These are phyloP conservation scores for Rafetus swinhoei DNA, from an alignment of 2,113 vertebrate genomes.

Conservation along the genomic window DNA sequence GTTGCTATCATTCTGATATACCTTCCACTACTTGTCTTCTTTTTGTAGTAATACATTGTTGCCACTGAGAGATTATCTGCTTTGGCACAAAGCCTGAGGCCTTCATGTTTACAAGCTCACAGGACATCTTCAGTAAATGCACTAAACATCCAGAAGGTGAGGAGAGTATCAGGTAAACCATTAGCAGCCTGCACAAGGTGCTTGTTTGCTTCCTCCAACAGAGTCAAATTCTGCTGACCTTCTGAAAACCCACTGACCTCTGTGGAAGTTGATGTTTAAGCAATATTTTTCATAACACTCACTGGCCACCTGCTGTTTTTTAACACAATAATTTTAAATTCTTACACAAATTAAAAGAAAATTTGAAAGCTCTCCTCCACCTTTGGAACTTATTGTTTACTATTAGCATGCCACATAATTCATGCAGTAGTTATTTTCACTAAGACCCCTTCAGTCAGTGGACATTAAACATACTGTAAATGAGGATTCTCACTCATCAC, in stretches of 20 bases:
- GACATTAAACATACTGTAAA: not conserved
- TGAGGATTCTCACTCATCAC: not conserved
- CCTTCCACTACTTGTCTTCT: not conserved
- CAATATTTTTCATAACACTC: slow-evolving; percentile 23
- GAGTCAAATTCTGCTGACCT: slow-evolving; percentile 19
- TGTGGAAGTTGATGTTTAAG: slow-evolving; percentile 51
- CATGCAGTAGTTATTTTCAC: not conserved
- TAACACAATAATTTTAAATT: slow-evolving; percentile 15
- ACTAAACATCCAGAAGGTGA: not conserved
- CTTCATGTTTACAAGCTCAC: not conserved
- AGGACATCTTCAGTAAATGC: not conserved
- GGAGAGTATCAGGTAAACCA: slow-evolving; percentile 1
- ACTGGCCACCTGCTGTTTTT: slow-evolving; percentile 24
- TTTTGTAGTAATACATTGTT: not conserved
- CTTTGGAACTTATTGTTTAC: not conserved
- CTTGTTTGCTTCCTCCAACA: slow-evolving; percentile 28
- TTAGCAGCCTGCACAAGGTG: not conserved
- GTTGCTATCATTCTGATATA: not conserved
- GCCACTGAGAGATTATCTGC: not conserved
- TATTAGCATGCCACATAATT: not conserved
- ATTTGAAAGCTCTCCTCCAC: not conserved
- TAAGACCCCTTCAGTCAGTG: not conserved
- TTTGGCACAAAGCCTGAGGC: not conserved
- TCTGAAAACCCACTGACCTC: slow-evolving; percentile 44
- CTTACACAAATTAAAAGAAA: slow-evolving; percentile 17